Percentiles rank a stretch among this genome's conserved stretches.
These are phyloP conservation scores for Ailurus styani DNA, from an alignment of 2,113 vertebrate species.

Conservation along the genomic window DNA sequence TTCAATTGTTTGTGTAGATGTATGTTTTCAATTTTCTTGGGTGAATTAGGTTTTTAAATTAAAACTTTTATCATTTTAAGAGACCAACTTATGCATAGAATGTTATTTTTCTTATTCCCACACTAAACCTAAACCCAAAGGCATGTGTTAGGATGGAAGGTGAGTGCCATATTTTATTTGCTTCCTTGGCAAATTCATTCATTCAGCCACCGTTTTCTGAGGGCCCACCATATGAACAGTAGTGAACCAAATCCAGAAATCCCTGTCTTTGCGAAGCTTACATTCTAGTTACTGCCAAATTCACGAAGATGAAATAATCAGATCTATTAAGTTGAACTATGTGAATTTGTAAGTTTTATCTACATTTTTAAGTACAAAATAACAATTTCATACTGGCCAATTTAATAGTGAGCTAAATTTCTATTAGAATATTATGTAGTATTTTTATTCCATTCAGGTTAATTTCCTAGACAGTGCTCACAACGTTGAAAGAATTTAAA, in stretches of 20 bases:
- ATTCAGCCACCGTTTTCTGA: not conserved
- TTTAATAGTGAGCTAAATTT: slow-evolving; percentile 24
- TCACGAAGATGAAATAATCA: not conserved
- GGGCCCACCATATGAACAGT: not conserved
- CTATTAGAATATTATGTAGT: not conserved
- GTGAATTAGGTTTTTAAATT: not conserved
- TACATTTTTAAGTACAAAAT: not conserved
- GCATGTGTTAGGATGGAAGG: not conserved
- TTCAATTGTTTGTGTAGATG: not conserved
- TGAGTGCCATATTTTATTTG: not conserved
- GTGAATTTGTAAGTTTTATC: not conserved
- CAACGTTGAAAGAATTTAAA: not conserved
- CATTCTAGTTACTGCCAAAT: not conserved
- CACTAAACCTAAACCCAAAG: slow-evolving; percentile 5
- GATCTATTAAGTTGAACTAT: not conserved
- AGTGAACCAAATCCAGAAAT: not conserved
- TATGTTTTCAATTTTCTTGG: not conserved
- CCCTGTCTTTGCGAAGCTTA: not conserved
- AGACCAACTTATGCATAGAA: not conserved
- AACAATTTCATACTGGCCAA: not conserved
- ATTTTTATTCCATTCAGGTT: slow-evolving; percentile 14
- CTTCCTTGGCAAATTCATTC: not conserved
- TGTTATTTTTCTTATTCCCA: not conserved
- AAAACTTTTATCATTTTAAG: slow-evolving; percentile 4
- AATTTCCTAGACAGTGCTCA: slow-evolving; percentile 5